Evolutionary conservation across 2,797 vertebrate species (phyloP), one percentile per base, ranked within the genome.

Genomic region (Rhabdophis nuchalis): DNA sequence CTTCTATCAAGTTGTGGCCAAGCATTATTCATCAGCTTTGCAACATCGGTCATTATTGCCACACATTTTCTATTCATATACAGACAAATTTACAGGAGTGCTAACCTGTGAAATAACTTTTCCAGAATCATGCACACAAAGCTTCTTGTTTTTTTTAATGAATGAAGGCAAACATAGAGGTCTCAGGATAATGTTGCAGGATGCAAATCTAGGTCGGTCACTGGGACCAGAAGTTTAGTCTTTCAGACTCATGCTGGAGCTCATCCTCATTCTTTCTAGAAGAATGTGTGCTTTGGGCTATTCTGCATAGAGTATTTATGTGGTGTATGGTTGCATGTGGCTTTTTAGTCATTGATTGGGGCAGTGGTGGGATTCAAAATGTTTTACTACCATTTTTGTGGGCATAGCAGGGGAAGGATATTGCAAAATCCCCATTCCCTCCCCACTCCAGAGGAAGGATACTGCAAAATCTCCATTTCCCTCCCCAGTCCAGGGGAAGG

Each of bases 211-310:
- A 5, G n/a, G 13, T 68, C 13, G 1, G 14, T 68, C 64, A 68
- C 6, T 2, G 32, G 14, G n/a, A 68, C 6, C 5, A 32, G 64
- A 68, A 6, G 2, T 68, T 68, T 32, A 68, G 14, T 68, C 64
- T 68, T 68, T 68, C 0, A 0, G 13, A 32, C n/a, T 68, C 6
- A 5, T 68, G n/a, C n/a, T 32, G n/a, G 2, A 68, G 14, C n/a
- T 5, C n/a, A 61, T 61, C 58, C 1, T 60, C 58, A 68, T 32
- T 68, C 64, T 68, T 14, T 68, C 64, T 16, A 68, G 13, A 5
- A 68, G n/a, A 68, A 32, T 68, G 8, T 32, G n/a, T 32, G 64
- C 12, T 32, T 32, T 32, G 64, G n/a, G 14, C 2, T 68, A 18
- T 32, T 68, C 2, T 32, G 14, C n/a, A n/a, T 7, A 1, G n/a